Percentiles rank a stretch among this genome's conserved stretches.
Conservation (phyloP, 2,113 vertebrate species). For the Sialia sialis region DNA sequence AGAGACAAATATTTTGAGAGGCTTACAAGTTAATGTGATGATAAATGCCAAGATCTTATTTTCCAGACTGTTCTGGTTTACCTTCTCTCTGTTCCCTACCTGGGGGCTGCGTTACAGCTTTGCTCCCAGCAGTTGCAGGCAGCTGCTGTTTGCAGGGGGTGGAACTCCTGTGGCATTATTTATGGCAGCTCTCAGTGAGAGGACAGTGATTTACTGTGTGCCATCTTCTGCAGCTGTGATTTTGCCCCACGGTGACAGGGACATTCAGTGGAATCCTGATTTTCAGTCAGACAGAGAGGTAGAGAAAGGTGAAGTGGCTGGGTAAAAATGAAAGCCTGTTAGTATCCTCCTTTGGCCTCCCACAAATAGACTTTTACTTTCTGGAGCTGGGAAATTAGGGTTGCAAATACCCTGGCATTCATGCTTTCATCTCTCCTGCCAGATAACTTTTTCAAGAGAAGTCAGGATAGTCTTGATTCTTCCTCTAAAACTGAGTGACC, state of each 20-base stretch:
- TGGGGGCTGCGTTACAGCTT: background rate
- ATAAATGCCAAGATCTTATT: conserved; percentile 40
- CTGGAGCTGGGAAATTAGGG: background rate
- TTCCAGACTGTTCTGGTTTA: conserved; percentile 25
- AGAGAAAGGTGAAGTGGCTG: background rate
- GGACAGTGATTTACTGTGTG: conserved; percentile 57
- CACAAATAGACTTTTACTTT: background rate
- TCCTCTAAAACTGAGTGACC: background rate
- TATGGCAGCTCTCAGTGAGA: conserved; percentile 58
- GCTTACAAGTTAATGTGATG: background rate
- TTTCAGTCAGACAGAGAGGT: conserved; percentile 27
- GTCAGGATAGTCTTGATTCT: background rate
- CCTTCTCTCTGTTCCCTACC: conserved; percentile 8
- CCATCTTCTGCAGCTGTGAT: conserved; percentile 50
- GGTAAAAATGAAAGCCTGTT: background rate
- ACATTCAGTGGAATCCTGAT: conserved; percentile 10
- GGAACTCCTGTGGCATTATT: conserved; percentile 59
- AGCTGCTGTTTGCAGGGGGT: conserved; percentile 55
- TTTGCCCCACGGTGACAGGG: background rate
- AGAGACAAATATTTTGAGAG: conserved; percentile 39
- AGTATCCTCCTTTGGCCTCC: background rate
- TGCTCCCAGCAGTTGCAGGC: conserved; percentile 30
- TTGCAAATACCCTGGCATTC: background rate
- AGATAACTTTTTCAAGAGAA: background rate
- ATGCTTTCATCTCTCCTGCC: background rate